Evolutionary conservation across 2,888 invertebrate genomes (phyloP).

Genomic region (Heliconius sara): DNA sequence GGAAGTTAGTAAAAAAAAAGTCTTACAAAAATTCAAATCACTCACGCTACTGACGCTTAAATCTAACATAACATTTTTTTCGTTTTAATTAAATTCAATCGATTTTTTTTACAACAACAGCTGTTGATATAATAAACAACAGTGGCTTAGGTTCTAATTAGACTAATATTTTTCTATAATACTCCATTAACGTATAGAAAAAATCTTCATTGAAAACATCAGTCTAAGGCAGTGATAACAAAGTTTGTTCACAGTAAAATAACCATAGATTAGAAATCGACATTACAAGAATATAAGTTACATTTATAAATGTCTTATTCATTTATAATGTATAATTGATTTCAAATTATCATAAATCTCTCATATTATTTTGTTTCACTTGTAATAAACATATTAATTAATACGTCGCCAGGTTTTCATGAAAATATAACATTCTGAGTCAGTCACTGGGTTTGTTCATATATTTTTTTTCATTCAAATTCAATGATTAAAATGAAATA

Average conservation of each 20-base stretch:
- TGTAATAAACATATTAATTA: too few relatives aligned
- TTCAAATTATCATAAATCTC: slow-evolving; percentile 7
- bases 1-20: slow-evolving; percentile 44
- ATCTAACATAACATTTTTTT: slow-evolving; percentile 48
- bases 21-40: slow-evolving; percentile 49
- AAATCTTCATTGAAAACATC: slow-evolving; percentile 75
- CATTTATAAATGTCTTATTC: slow-evolving; percentile 6
- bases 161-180: slow-evolving; percentile 70
- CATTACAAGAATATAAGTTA: slow-evolving; percentile 23
- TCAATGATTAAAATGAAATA: neutral
- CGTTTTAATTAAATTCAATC: slow-evolving; percentile 74
- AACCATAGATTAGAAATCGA: slow-evolving; percentile 37
- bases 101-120: slow-evolving; percentile 80
- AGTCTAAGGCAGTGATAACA: slow-evolving; percentile 82
- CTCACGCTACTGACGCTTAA: slow-evolving; percentile 38
- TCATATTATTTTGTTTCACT: neutral
- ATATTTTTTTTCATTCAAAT: neutral
- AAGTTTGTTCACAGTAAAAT: slow-evolving; percentile 61
- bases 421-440: neutral
- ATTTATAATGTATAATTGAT: slow-evolving; percentile 7
- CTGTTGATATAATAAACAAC: slow-evolving; percentile 75
- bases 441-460: slow-evolving; percentile 20
- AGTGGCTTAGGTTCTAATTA: slow-evolving; percentile 53
- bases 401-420: neutral
- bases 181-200: slow-evolving; percentile 71